These are phyloP conservation scores for Bhutanitis thaidina DNA, from an alignment of 2,888 invertebrate species.

Conservation along the genomic window DNA sequence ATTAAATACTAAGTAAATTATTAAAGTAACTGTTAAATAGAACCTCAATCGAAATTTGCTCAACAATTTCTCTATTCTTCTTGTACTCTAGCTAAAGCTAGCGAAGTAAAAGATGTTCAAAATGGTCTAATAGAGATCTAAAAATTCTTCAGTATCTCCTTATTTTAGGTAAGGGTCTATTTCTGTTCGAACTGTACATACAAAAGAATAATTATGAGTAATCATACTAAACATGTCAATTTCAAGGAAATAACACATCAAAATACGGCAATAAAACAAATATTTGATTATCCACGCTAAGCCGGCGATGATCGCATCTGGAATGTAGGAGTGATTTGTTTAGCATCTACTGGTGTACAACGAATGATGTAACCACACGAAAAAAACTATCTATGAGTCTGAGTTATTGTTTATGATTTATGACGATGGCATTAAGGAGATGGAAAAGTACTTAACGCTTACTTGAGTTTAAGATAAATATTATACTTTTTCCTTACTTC, in stretches of 20 bases:
- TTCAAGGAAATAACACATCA: slow-evolving; percentile 11
- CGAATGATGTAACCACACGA: neutral
- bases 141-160: too few relatives aligned
- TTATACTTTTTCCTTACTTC: too few relatives aligned
- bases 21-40: too few relatives aligned
- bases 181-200: neutral
- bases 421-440: neutral
- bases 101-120: too few relatives aligned
- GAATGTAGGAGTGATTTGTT: slow-evolving; percentile 17
- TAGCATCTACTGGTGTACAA: neutral
- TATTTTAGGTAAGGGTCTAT: too few relatives aligned
- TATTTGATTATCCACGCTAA: slow-evolving; percentile 15
- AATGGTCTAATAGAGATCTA: too few relatives aligned
- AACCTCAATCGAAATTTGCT: too few relatives aligned
- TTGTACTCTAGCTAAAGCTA: too few relatives aligned
- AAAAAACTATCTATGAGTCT: neutral
- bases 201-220: neutral
- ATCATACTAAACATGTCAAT: neutral
- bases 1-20: too few relatives aligned
- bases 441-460: too few relatives aligned
- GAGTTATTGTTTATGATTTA: neutral
- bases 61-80: too few relatives aligned
- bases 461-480: too few relatives aligned
- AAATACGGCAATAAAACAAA: slow-evolving; percentile 15
- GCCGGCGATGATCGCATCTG: slow-evolving; percentile 14